Percentiles rank a stretch among this genome's conserved stretches.
These are phyloP conservation scores for Cerastis rubricosa DNA, from an alignment of 2,888 invertebrate species.

Conservation along the genomic window DNA sequence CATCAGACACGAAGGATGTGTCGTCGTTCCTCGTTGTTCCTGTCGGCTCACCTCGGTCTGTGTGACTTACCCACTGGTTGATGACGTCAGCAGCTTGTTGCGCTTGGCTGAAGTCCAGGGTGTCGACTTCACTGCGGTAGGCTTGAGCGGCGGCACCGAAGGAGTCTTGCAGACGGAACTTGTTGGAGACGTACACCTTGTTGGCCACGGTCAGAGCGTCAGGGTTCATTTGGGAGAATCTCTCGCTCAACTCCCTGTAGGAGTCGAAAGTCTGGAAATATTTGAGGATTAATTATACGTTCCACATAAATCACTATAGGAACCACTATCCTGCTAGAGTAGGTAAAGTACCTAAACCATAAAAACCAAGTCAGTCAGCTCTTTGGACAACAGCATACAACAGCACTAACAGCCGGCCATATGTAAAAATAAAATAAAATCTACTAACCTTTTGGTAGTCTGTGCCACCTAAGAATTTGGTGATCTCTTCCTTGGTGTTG, in stretches of 20 bases:
- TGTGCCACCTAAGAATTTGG: slow-evolving; percentile 66
- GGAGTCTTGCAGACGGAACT: slow-evolving; percentile 59
- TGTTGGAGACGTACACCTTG: slow-evolving; percentile 73
- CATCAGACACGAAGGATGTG: background rate
- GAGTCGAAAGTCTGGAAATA: slow-evolving; percentile 67
- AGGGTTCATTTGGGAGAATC: slow-evolving; percentile 69
- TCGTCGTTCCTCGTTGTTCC: too few relatives aligned
- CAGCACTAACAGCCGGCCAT: too few relatives aligned
- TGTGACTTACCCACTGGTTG: slow-evolving; percentile 62
- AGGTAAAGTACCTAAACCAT: too few relatives aligned
- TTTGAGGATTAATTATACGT: too few relatives aligned
- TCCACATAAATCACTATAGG: too few relatives aligned
- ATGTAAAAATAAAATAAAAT: too few relatives aligned
- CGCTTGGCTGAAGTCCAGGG: slow-evolving; percentile 68
- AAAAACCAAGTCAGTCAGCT: too few relatives aligned
- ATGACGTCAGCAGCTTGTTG: slow-evolving; percentile 68
- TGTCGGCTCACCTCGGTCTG: background rate
- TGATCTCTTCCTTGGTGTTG: slow-evolving; percentile 66
- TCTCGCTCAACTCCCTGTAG: slow-evolving; percentile 68
- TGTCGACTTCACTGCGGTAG: slow-evolving; percentile 72
- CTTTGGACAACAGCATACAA: too few relatives aligned
- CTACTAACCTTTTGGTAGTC: slow-evolving; percentile 68
- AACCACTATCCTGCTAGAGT: too few relatives aligned
- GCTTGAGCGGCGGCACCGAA: slow-evolving; percentile 64
- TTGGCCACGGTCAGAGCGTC: slow-evolving; percentile 74